Percentiles rank a stretch among this genome's conserved stretches.
Conservation (phyloP, 92 coral and sea anemone genomes). For the Isaurus tuberculatus region DNA sequence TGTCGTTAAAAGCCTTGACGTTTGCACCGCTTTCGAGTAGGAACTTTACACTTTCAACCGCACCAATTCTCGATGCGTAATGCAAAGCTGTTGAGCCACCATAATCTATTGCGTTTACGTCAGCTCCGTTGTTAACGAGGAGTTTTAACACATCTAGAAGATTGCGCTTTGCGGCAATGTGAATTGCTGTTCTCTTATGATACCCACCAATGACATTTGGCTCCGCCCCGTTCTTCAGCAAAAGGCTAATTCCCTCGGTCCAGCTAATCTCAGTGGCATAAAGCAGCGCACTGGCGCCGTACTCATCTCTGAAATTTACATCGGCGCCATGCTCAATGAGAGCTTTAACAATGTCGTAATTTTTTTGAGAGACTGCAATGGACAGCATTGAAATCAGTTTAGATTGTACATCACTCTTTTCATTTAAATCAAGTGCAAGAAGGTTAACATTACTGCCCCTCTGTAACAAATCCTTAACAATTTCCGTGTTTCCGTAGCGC, state of each 20-base stretch:
- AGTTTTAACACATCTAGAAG: conserved; percentile 24
- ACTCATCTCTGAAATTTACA: conserved; percentile 30
- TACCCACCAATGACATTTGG: conserved; percentile 29
- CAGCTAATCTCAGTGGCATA: conserved; percentile 30
- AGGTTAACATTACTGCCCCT: conserved; percentile 33
- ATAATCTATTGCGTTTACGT: conserved; percentile 44
- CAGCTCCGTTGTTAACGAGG: conserved; percentile 48
- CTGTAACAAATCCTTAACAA: conserved; percentile 3
- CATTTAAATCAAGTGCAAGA: conserved; percentile 29
- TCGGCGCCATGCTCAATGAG: conserved; percentile 29
- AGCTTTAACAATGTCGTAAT: conserved; percentile 1
- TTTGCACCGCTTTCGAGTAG: conserved; percentile 42
- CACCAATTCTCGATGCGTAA: conserved; percentile 51
- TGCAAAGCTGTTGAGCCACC: conserved; percentile 58
- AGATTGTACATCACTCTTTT: neutral
- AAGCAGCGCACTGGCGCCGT: conserved; percentile 25
- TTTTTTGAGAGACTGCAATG: conserved; percentile 30
- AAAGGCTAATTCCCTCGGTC: conserved; percentile 19
- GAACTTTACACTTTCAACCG: conserved; percentile 31
- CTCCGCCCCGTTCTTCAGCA: conserved; percentile 5
- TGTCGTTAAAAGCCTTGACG: conserved; percentile 30
- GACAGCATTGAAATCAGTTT: conserved; percentile 21
- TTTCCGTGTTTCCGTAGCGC: conserved; percentile 23
- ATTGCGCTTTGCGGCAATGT: conserved; percentile 50
- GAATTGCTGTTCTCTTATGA: conserved; percentile 45